Evolutionary conservation across 92 coral and sea anemone genomes (phyloP).

Genomic region (Umimayanthus kanabou): DNA sequence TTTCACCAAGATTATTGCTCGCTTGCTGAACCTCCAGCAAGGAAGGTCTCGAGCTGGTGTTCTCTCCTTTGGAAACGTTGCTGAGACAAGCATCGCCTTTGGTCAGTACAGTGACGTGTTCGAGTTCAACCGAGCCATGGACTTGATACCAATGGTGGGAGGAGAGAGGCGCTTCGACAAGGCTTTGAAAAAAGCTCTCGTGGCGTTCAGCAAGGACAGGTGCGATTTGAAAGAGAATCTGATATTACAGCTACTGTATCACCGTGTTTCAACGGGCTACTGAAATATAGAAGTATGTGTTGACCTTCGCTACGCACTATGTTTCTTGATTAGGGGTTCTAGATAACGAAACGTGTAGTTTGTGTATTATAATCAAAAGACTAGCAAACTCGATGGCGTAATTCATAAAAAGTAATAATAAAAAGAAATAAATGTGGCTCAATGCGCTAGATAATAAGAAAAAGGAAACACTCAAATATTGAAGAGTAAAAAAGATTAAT

Average conservation of each 20-base stretch:
- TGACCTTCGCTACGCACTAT: not conserved
- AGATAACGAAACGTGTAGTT: not conserved
- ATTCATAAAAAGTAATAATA: too few species aligned
- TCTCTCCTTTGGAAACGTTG: slow-evolving; percentile 33
- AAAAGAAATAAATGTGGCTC: too few species aligned
- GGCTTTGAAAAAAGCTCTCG: slow-evolving; percentile 35
- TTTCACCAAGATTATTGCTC: slow-evolving; percentile 33
- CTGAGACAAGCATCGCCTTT: slow-evolving; percentile 33
- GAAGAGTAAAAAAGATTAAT: too few species aligned
- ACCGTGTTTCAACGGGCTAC: not conserved
- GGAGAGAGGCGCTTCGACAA: slow-evolving; percentile 41
- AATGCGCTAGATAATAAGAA: too few species aligned
- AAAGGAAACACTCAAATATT: too few species aligned
- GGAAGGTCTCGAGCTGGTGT: slow-evolving; percentile 41
- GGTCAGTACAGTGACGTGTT: slow-evolving; percentile 37
- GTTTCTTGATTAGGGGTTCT: not conserved
- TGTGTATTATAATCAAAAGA: too few species aligned
- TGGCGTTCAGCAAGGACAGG: slow-evolving; percentile 41
- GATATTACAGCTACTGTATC: not conserved
- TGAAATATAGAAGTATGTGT: not conserved
- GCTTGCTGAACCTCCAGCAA: slow-evolving; percentile 35
- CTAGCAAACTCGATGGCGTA: too few species aligned
- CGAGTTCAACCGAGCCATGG: slow-evolving; percentile 34
- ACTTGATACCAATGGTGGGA: slow-evolving; percentile 35
- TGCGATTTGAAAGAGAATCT: not conserved